phyloP scores from a whole-genome alignment of 1,140 invertebrate genomes.

The Listronotus oregonensis region DNA sequence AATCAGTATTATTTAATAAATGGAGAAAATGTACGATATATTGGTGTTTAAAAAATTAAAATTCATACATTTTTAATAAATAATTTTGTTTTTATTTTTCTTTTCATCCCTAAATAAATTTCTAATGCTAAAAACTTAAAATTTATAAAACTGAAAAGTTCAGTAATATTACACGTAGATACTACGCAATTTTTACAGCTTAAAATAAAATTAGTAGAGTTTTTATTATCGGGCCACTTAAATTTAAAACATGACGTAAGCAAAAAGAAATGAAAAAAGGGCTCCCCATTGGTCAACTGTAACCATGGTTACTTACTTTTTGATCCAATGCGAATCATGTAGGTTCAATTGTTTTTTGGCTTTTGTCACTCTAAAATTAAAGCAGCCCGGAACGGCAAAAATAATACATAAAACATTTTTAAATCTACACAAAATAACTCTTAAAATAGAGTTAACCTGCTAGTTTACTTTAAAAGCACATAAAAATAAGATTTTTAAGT shows the following conservation, averaged over 20 bases:
- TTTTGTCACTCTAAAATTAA: not conserved
- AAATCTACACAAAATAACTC: conserved; percentile 14
- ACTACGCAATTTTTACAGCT: conserved; percentile 16
- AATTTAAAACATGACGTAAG: too few relatives aligned
- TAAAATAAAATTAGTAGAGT: not conserved
- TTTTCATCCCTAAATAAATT: not conserved
- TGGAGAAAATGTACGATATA: not conserved
- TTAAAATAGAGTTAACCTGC: conserved; percentile 23
- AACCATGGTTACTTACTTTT: too few relatives aligned
- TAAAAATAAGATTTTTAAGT: conserved; percentile 20
- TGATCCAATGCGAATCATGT: too few relatives aligned
- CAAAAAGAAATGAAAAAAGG: too few relatives aligned
- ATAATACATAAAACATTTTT: conserved; percentile 4
- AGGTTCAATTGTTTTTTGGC: not conserved
- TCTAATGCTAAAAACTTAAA: not conserved
- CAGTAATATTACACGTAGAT: conserved; percentile 17
- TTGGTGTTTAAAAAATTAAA: not conserved
- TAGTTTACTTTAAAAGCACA: conserved; percentile 31
- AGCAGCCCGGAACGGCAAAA: not conserved
- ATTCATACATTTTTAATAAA: not conserved
- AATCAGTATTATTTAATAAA: not conserved
- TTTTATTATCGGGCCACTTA: not conserved
- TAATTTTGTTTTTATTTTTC: too few relatives aligned
- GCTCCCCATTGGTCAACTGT: too few relatives aligned
- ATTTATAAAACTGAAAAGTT: not conserved